These are phyloP conservation scores for Theretra japonica DNA, from an alignment of 2,888 invertebrate genomes.

Conservation along the genomic window DNA sequence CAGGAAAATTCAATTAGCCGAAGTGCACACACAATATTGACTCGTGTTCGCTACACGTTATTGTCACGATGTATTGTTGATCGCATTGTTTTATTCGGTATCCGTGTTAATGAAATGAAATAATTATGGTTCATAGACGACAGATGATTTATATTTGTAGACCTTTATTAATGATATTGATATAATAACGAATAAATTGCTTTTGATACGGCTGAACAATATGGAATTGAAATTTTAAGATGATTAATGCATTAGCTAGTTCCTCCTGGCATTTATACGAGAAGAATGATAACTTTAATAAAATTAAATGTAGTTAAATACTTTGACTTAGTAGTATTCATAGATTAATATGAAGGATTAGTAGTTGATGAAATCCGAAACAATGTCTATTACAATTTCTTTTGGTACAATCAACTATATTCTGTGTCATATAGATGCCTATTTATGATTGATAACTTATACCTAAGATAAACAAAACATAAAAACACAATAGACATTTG, in stretches of 20 bases:
- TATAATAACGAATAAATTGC: background rate
- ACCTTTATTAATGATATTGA: background rate
- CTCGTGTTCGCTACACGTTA: background rate
- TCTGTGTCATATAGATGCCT: background rate
- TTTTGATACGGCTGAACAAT: too few relatives aligned
- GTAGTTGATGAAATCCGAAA: too few relatives aligned
- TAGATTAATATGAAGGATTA: too few relatives aligned
- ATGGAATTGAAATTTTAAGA: too few relatives aligned
- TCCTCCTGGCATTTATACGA: too few relatives aligned
- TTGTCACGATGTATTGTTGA: background rate
- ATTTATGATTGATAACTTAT: too few relatives aligned
- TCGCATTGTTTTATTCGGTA: background rate
- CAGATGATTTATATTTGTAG: background rate
- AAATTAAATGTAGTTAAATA: too few relatives aligned
- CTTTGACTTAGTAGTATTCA: too few relatives aligned
- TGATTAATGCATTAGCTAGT: too few relatives aligned
- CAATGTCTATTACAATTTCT: background rate
- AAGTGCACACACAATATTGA: slow-evolving; percentile 14
- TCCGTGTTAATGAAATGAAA: background rate
- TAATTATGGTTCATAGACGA: background rate
- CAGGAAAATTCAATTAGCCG: slow-evolving; percentile 3
- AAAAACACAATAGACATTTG: background rate
- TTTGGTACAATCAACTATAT: background rate
- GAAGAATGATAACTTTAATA: too few relatives aligned
- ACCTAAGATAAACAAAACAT: background rate